A percentile compares a stretch with the other conserved stretches of the same genome.
These are phyloP conservation scores for Lithobius niger DNA, from an alignment of 1,140 invertebrate species.

Conservation along the genomic window DNA sequence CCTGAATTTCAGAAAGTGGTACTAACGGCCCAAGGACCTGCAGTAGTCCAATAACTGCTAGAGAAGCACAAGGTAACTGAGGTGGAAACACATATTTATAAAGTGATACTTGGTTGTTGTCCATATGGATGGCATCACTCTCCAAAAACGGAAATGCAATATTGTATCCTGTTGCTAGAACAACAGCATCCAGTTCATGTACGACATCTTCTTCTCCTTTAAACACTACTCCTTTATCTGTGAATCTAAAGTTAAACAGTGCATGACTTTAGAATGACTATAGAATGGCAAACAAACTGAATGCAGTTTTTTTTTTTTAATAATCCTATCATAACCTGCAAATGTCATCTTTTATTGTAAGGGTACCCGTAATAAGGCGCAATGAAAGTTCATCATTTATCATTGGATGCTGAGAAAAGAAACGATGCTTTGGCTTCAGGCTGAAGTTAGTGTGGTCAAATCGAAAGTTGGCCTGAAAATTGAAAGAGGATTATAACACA, in stretches of 20 bases:
- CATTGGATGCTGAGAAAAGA: neutral
- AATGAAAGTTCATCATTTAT: neutral
- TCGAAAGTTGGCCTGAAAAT: neutral
- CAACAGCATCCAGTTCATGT: constrained; percentile 26
- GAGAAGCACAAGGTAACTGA: constrained; percentile 23
- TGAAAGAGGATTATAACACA: neutral
- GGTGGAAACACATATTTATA: constrained; percentile 37
- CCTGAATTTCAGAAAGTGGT: constrained; percentile 39
- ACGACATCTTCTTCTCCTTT: constrained; percentile 17
- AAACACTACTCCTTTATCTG: constrained; percentile 28
- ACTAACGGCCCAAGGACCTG: constrained; percentile 38
- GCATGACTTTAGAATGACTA: neutral
- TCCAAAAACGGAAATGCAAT: constrained; percentile 32
- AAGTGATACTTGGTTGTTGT: constrained; percentile 33
- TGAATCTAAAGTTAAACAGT: constrained; percentile 18
- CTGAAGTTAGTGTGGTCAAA: neutral
- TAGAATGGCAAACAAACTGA: neutral
- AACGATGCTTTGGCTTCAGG: neutral
- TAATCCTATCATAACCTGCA: neutral
- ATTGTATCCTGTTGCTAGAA: constrained; percentile 33
- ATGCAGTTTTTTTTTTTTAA: neutral
- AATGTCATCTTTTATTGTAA: neutral
- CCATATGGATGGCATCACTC: constrained; percentile 15
- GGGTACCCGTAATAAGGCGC: neutral
- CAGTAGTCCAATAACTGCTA: constrained; percentile 38